Conservation (phyloP, 1,140 invertebrate genomes). For the Colletes gigas region DNA sequence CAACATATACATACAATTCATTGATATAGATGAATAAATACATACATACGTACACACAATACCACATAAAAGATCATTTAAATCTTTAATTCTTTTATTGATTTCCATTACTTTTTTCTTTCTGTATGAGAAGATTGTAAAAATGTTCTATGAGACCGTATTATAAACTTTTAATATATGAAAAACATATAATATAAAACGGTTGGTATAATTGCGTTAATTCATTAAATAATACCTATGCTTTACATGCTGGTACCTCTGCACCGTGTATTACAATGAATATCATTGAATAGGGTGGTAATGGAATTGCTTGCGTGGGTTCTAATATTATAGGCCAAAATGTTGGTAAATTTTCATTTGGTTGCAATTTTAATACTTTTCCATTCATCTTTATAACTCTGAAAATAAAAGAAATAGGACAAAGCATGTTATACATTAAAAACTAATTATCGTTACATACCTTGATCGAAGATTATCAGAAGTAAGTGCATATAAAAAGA, state of each 20-base stretch:
- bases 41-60: neutral
- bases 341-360: conserved; percentile 80
- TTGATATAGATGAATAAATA: neutral
- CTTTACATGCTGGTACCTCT: conserved; percentile 64
- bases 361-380: conserved; percentile 78
- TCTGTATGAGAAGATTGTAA: conserved; percentile 1
- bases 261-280: conserved; percentile 83
- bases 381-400: conserved; percentile 83
- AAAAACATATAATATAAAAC: conserved; percentile 6
- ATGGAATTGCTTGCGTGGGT: conserved; percentile 76
- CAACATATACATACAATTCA: neutral
- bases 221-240: conserved; percentile 31
- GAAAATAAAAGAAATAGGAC: conserved; percentile 63
- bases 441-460: conserved; percentile 57
- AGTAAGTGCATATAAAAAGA: conserved; percentile 74
- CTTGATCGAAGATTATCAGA: conserved; percentile 75
- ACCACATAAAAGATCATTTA: neutral
- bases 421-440: neutral
- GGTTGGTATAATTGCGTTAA: neutral
- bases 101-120: neutral
- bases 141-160: conserved; percentile 2
- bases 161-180: conserved; percentile 25
- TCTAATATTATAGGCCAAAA: conserved; percentile 80
- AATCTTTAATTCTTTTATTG: conserved; percentile 4
- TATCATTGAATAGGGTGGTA: conserved; percentile 84